Base-by-base conservation (phyloP, 2,888 invertebrate genomes). In the Standfussiana lucernea region DNA sequence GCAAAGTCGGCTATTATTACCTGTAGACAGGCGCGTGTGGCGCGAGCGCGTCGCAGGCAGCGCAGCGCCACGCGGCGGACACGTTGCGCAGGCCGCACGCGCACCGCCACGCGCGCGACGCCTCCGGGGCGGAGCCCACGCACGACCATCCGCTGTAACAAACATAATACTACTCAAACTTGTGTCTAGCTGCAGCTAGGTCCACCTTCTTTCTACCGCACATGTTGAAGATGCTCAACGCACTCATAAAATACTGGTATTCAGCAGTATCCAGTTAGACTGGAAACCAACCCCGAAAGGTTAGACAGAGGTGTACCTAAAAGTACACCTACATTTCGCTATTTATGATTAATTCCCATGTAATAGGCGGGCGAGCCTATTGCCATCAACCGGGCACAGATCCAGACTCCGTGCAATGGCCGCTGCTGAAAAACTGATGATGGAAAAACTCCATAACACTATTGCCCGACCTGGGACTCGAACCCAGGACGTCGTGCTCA, bases 41-140 rank as follows among this genome's bases (percentile, higher is more conserved):
- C 75, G 96, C 97, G 86, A 97, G 93, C 32, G 91, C 92, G 90
- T 97, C 97, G 93, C 97, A 97, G 35, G 96, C 96, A 50, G 96
- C 95, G 89, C 97, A 97, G 66, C 97, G 95, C 97, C 97, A 97
- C 56, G 96, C 95, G 10, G 96, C 97, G 1, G 97, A 97, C 89
- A 96, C 95, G 95, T 96, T 97, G 85, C 95, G 95, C 72, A 97
- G 91, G 1, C 96, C 96, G 91, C 97, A 97, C 79, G 91, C 90
- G 90, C 97, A 97, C 81, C 96, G 95, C 97, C 97, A 97, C 79
- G 95, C 95, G 84, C 96, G 95, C 81, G 95, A 94, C 86, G 96
- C 95, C 89, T 95, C 94, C 79, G 97, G 97, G 90, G 97, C 97
- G 0, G 96, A 97, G 7, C 96, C 96, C 91, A 96, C 96, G 65